Conservation (phyloP, 2,113 vertebrate species). For the Ochotona curzoniae region DNA sequence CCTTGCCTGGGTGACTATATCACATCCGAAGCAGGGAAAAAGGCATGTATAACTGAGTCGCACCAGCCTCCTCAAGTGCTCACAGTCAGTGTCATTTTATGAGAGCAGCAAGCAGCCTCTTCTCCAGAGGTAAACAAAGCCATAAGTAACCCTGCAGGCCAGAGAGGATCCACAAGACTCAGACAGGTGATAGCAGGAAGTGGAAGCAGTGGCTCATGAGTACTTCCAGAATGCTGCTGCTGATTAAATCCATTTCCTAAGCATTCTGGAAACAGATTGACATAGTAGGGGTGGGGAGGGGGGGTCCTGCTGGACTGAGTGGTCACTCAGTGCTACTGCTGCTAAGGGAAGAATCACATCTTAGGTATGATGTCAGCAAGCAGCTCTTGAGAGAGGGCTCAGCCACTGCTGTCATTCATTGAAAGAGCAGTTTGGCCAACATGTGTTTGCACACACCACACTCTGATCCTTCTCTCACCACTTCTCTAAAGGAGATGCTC, state of each 20-base stretch:
- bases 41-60: too few relatives aligned
- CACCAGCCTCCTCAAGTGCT: too few relatives aligned
- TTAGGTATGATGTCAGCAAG: slow-evolving; percentile 48
- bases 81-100: too few relatives aligned
- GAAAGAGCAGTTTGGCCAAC: slow-evolving; percentile 62
- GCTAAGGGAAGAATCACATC: background rate
- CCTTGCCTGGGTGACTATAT: background rate
- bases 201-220: background rate
- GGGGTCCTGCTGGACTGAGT: background rate
- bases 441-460: background rate
- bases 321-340: background rate
- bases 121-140: background rate
- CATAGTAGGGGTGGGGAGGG: background rate
- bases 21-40: background rate
- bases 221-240: rapidly evolving
- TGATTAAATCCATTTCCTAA: background rate
- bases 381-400: slow-evolving; percentile 43
- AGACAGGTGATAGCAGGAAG: background rate
- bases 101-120: too few relatives aligned
- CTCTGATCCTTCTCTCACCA: background rate
- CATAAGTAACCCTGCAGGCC: rapidly evolving
- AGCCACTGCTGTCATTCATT: slow-evolving; percentile 38
- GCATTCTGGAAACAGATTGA: background rate
- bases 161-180: background rate
- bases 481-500: slow-evolving; percentile 33